Base-by-base conservation (phyloP, 1,140 invertebrate species). In the Cepaea nemoralis region DNA sequence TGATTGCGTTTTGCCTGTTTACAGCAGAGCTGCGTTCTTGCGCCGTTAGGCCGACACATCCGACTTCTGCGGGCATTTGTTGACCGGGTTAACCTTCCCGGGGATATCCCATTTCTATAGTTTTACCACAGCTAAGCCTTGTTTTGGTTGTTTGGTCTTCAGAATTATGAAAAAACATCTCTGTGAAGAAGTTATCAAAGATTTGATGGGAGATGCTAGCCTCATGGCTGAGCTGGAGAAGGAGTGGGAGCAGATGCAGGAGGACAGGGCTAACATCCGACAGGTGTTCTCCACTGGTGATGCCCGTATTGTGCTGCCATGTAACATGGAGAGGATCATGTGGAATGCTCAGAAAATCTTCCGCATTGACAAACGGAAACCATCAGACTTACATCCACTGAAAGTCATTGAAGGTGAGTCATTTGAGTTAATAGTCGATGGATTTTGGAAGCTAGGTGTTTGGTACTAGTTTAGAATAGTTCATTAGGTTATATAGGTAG, bases 271-370 rank as follows among this genome's bases (percentile, higher is more conserved):
- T 82, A 94, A 94, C 10, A 90, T 99, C 0, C 92, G 99, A 27
- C 88, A 92, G 85, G 93, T 95, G 81, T 95, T 95, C 87, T 94
- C 94, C 0, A 94, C 92, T 22, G 94, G 94, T 19, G 94, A 95
- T 86, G 93, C 92, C 50, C 94, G 94, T 85, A 92, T 99, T 70
- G 97, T 99, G 86, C 89, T 99, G 67, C 99, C 99, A 0, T 99
- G 98, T 87, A 99, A 99, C 92, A 93, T 99, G 31, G 95, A 97
- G 85, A 94, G 99, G 86, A 98, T 99, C 95, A 99, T 99, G 87
- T 99, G 98, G 98, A 99, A 99, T 92, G 98, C 98, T 0, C 98
- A 99, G 90, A 99, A 99, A 89, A 99, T 99, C 88, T 99, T 99
- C 93, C 97, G 99, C 87, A 99, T 99, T 71, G 86, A 99, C 87